A percentile compares a stretch with the other conserved stretches of the same genome.
phyloP scores from a whole-genome alignment of 2,888 invertebrate genomes.

The Odontomyia ornata region DNA sequence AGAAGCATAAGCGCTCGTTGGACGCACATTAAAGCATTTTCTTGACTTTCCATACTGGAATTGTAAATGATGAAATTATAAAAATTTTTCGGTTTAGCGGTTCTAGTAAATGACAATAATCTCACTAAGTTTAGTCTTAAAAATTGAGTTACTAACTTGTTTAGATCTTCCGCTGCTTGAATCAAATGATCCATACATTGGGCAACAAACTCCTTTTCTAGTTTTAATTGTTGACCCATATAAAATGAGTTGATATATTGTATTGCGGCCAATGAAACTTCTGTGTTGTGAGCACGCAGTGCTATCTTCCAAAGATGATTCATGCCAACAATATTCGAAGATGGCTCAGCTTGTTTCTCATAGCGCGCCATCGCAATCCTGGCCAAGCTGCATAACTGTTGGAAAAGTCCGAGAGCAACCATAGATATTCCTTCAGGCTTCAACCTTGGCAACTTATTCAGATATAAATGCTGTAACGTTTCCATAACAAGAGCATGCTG shows the following conservation, averaged over 20 bases:
- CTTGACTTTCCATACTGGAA: constrained; percentile 66
- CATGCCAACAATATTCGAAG: constrained; percentile 81
- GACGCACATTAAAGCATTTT: constrained; percentile 85
- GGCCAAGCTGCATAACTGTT: constrained; percentile 88
- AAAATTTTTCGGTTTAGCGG: background rate
- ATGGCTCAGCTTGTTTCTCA: constrained; percentile 64
- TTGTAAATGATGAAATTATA: too few relatives aligned
- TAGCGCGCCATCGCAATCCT: constrained; percentile 80
- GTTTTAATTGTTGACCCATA: constrained; percentile 89
- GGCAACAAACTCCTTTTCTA: constrained; percentile 91
- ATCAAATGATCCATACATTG: constrained; percentile 93
- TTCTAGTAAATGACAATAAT: background rate
- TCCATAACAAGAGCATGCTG: constrained; percentile 90
- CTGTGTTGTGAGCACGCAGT: constrained; percentile 87
- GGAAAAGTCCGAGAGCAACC: constrained; percentile 89
- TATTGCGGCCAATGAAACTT: constrained; percentile 94
- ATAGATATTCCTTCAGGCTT: constrained; percentile 90
- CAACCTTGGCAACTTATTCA: constrained; percentile 87
- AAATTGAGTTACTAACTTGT: constrained; percentile 57
- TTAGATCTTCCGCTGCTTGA: constrained; percentile 80
- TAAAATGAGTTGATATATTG: constrained; percentile 94
- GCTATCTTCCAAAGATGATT: constrained; percentile 96
- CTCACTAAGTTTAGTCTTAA: too few relatives aligned
- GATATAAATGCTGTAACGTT: constrained; percentile 85
- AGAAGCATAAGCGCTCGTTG: constrained; percentile 87